Evolutionary conservation across 2,797 vertebrate species (phyloP), one percentile per base, ranked within the genome.

Genomic region (Aselliscus stoliczkanus): DNA sequence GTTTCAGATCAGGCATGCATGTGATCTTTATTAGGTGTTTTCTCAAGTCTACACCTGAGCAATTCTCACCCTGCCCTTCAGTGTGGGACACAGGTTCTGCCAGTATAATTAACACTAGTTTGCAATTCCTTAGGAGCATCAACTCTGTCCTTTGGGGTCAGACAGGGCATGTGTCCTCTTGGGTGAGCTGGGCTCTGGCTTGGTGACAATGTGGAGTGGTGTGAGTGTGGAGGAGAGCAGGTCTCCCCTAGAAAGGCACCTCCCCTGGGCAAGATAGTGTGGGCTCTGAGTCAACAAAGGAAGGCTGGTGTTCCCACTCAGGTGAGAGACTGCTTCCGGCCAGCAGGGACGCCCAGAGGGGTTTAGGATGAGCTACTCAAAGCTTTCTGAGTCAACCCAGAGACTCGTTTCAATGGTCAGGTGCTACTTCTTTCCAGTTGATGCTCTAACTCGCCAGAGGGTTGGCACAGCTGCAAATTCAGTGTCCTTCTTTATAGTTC

Each of bases 341-440:
- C 1, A 8, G 47, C 7, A 34, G 50, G 37, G 44, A 4, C 10
- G 23, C 7, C 64, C 15, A 37, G 39, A 47, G 4, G 23, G 4
- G 2, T 27, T 60, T 25, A 14, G 56, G 44, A 27, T 3, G 34
- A 17, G 31, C 52, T 65, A 56, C 58, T 80, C 23, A 21, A 17
- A 60, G 39, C 31, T 82, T 76, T 39, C 42, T 13, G 75, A 67
- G 42, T 65, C 27, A 42, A 58, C 80, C 10, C 25, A 31, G 27
- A 27, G 34, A 58, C 76, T 37, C 12, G 1, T 56, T 62, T 70
- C 76, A 50, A 8, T 60, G 7, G 31, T 47, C 67, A 18, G 18
- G 9, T 54, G 27, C 2, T 20, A 2, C 37, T 20, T 60, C 56
- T 65, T 34, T 42, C 67, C 44, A 4, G 0, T 0, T 7, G 2